phyloP scores from a whole-genome alignment of 2,113 vertebrate genomes.

The Ascaphus truei region DNA sequence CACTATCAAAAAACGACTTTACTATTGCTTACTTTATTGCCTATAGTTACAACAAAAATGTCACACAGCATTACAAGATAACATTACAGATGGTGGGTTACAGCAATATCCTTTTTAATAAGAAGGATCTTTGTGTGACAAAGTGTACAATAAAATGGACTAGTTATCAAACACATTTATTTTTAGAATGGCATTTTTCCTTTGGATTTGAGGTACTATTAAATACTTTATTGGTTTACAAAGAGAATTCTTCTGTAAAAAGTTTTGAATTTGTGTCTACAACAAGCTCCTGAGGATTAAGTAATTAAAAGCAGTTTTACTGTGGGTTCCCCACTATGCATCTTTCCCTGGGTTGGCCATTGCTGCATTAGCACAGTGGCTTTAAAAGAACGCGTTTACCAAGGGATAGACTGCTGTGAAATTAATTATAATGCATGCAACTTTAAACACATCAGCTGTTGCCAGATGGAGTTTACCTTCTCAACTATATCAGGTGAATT shows the following conservation, averaged over 20 bases:
- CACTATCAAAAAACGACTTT: too few species aligned
- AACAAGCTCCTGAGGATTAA: slow-evolving; percentile 13
- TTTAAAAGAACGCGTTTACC: background rate
- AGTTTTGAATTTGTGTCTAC: slow-evolving; percentile 12
- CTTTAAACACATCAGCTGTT: slow-evolving; percentile 8
- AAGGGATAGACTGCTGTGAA: slow-evolving; percentile 29
- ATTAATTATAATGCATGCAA: slow-evolving; percentile 18
- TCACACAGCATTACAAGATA: too few species aligned
- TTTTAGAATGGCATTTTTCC: too few species aligned
- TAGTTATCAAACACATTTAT: too few species aligned
- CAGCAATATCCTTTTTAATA: too few species aligned
- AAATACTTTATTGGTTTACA: too few species aligned
- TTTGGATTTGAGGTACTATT: background rate
- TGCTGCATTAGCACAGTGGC: slow-evolving; percentile 12
- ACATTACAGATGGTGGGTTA: too few species aligned
- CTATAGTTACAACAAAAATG: too few species aligned
- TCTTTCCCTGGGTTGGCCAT: slow-evolving; percentile 10
- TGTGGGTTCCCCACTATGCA: background rate
- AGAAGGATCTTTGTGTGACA: too few species aligned
- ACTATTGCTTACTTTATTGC: too few species aligned
- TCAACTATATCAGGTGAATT: background rate
- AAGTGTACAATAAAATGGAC: too few species aligned
- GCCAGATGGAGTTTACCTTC: background rate
- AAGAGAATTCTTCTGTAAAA: too few species aligned
- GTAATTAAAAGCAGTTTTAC: slow-evolving; percentile 21